phyloP scores from a whole-genome alignment of 2,888 invertebrate genomes.

The Ernsta delagoae region DNA sequence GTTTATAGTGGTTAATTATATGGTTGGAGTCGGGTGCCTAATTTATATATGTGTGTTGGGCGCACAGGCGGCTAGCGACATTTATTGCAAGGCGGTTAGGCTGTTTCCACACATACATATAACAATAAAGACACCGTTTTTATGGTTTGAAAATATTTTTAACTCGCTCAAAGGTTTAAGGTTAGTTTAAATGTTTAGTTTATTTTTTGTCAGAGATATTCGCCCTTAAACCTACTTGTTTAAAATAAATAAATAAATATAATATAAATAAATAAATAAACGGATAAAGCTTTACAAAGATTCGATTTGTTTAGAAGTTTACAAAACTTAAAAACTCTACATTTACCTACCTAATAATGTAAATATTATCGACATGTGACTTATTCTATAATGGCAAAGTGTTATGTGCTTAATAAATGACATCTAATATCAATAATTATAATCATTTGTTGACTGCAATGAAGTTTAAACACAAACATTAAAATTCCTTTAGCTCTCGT shows the following conservation, averaged over 20 bases:
- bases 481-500: slow-evolving; percentile 26
- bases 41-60: slow-evolving; percentile 61
- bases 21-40: slow-evolving; percentile 57
- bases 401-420: background rate
- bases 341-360: too few relatives aligned
- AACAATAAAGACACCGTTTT: slow-evolving; percentile 16
- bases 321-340: too few relatives aligned
- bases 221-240: too few relatives aligned
- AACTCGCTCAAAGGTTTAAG: background rate
- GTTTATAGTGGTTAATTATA: slow-evolving; percentile 75
- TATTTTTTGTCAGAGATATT: too few relatives aligned
- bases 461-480: slow-evolving; percentile 19
- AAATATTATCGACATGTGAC: too few relatives aligned
- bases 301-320: too few relatives aligned
- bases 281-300: too few relatives aligned
- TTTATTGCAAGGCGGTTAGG: slow-evolving; percentile 57
- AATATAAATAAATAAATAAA: too few relatives aligned
- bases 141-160: slow-evolving; percentile 3
- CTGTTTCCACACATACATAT: slow-evolving; percentile 47
- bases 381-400: background rate
- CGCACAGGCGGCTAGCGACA: slow-evolving; percentile 53
- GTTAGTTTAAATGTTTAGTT: slow-evolving; percentile 1
- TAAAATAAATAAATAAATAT: too few relatives aligned
- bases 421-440: slow-evolving; percentile 14
- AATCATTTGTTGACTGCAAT: slow-evolving; percentile 28